Percentiles rank a stretch among this genome's conserved stretches.
phyloP scores from a whole-genome alignment of 2,888 invertebrate genomes.

The Dolomedes plantarius region DNA sequence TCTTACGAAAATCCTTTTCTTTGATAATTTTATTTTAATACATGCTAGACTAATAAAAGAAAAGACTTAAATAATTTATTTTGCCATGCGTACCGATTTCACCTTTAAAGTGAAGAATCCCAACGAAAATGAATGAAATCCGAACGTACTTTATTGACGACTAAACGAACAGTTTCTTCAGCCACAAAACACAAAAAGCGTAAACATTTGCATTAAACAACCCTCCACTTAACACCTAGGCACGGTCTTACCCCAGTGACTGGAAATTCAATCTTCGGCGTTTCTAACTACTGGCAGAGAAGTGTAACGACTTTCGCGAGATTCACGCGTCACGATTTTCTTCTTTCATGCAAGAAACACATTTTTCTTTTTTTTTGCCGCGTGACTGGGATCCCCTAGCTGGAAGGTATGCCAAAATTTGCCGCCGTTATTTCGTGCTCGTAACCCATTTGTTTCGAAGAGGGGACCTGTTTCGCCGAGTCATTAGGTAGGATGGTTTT shows the following conservation, averaged over 20 bases:
- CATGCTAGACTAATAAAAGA: too few relatives aligned
- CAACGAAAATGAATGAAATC: too few relatives aligned
- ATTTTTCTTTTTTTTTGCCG: slow-evolving; percentile 4
- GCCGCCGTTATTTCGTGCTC: slow-evolving; percentile 9
- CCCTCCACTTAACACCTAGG: background rate
- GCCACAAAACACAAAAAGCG: too few relatives aligned
- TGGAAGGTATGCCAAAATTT: background rate
- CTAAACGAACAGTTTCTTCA: too few relatives aligned
- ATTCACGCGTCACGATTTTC: background rate
- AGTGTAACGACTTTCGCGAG: background rate
- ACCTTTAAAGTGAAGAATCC: too few relatives aligned
- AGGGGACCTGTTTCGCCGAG: background rate
- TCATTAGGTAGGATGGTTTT: slow-evolving; percentile 1
- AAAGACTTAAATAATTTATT: too few relatives aligned
- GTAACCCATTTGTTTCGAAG: background rate
- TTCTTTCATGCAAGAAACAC: background rate
- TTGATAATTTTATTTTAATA: too few relatives aligned
- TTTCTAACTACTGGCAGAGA: background rate
- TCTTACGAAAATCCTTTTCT: too few relatives aligned
- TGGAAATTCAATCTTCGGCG: background rate
- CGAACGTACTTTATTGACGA: too few relatives aligned
- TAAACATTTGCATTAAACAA: too few relatives aligned
- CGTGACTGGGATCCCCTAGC: background rate
- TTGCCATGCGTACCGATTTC: too few relatives aligned
- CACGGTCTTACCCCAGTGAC: background rate